Conservation (phyloP, 2,113 vertebrate species). For the Panthera tigris region DNA sequence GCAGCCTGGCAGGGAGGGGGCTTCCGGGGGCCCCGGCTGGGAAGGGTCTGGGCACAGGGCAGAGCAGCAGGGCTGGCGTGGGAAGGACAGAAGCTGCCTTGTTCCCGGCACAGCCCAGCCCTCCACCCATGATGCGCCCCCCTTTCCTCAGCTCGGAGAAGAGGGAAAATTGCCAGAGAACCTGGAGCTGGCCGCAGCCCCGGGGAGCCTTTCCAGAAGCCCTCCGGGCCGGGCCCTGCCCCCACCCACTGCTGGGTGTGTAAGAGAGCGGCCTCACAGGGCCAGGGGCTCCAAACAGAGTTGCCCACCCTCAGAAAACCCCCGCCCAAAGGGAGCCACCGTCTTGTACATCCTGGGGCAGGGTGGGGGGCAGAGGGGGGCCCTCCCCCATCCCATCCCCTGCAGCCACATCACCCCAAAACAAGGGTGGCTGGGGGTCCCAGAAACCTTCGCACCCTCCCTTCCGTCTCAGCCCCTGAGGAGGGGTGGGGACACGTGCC, state of each 20-base stretch:
- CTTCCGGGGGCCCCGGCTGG: conserved; percentile 21
- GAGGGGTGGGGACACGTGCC: accelerated
- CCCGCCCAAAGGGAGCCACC: accelerated
- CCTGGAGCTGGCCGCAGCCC: accelerated
- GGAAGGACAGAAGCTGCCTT: conserved; percentile 59
- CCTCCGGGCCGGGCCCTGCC: not conserved
- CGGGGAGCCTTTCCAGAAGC: not conserved
- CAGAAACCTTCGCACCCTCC: not conserved
- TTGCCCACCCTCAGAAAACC: no score
- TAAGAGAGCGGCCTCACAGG: accelerated
- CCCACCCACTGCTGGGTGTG: not conserved
- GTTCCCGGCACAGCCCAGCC: not conserved
- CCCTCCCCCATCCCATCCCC: not conserved
- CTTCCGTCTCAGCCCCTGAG: not conserved
- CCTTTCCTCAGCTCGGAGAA: not conserved
- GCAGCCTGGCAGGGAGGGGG: not conserved
- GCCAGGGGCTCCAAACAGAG: not conserved
- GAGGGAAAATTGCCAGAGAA: not conserved
- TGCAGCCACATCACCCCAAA: not conserved
- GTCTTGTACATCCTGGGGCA: accelerated
- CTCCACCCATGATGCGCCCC: not conserved
- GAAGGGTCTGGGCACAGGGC: not conserved
- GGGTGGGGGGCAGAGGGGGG: accelerated
- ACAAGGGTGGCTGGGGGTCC: not conserved
- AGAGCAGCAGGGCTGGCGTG: not conserved